Conservation (phyloP, 2,888 invertebrate species). For the Capitulum mitella region DNA sequence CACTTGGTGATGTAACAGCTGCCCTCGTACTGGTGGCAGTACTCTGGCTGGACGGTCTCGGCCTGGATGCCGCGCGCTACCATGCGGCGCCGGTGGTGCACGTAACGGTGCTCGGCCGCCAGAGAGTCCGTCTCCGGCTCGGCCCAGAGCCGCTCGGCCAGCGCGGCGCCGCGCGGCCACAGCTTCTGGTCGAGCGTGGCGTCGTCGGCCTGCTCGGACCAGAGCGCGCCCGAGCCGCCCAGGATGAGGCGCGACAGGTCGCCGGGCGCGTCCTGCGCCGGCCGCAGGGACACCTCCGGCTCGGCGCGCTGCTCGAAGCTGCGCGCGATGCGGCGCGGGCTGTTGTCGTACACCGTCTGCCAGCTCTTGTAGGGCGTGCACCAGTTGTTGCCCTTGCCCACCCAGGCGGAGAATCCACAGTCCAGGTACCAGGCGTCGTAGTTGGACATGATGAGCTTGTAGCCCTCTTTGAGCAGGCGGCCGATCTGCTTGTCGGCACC, state of each 20-base stretch:
- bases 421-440: slow-evolving; percentile 80
- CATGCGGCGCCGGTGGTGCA: slow-evolving; percentile 64
- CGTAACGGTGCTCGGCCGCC: slow-evolving; percentile 62
- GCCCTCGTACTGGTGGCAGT: slow-evolving; percentile 74
- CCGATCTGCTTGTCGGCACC: slow-evolving; percentile 53
- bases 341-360: slow-evolving; percentile 77
- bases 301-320: slow-evolving; percentile 38
- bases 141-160: slow-evolving; percentile 76
- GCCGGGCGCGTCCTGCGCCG: slow-evolving; percentile 48
- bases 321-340: slow-evolving; percentile 46
- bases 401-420: slow-evolving; percentile 78
- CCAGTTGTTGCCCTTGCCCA: slow-evolving; percentile 75
- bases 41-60: slow-evolving; percentile 70
- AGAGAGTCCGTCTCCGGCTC: slow-evolving; percentile 60
- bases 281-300: neutral
- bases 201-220: slow-evolving; percentile 72
- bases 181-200: slow-evolving; percentile 45
- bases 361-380: slow-evolving; percentile 84
- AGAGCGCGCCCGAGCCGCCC: slow-evolving; percentile 74
- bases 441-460: slow-evolving; percentile 70
- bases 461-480: slow-evolving; percentile 63
- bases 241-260: slow-evolving; percentile 42
- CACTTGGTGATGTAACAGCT: slow-evolving; percentile 47
- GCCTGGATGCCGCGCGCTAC: slow-evolving; percentile 60
- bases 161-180: slow-evolving; percentile 77